A percentile compares a stretch with the other conserved stretches of the same genome.
phyloP scores from a whole-genome alignment of 2,797 vertebrate genomes.

The Pipistrellus pipistrellus region DNA sequence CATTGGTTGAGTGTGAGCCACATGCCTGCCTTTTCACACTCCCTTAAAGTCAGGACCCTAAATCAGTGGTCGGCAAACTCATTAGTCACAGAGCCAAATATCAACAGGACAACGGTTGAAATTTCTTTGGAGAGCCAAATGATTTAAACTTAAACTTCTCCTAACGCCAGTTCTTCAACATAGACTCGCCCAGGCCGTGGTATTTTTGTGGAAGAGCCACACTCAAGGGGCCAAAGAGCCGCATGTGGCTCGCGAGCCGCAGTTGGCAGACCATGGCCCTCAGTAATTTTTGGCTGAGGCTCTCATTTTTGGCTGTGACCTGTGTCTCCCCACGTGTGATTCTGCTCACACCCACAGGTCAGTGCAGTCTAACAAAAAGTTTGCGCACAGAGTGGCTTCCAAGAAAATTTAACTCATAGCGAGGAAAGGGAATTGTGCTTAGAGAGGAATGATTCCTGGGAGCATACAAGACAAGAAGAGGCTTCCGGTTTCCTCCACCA shows the following conservation, averaged over 20 bases:
- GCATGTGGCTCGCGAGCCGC: too few species aligned
- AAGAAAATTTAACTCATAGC: neutral
- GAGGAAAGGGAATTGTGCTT: neutral
- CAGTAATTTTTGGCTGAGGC: neutral
- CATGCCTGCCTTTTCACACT: neutral
- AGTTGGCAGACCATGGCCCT: neutral
- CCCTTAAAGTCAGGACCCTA: neutral
- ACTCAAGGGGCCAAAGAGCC: too few species aligned
- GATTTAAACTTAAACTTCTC: too few species aligned
- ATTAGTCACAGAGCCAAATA: too few species aligned
- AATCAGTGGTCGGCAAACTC: too few species aligned
- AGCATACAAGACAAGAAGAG: neutral
- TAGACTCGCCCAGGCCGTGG: too few species aligned
- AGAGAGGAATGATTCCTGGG: neutral
- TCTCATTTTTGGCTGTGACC: neutral
- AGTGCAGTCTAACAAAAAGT: neutral
- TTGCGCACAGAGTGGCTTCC: neutral
- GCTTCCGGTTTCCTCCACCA: neutral
- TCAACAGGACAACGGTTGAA: too few species aligned
- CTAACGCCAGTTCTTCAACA: too few species aligned
- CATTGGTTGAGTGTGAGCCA: neutral
- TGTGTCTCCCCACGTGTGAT: neutral
- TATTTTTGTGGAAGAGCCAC: too few species aligned
- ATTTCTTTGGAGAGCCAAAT: too few species aligned
- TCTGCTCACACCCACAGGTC: constrained; percentile 17